Base-by-base conservation (phyloP, 23 tunicate genomes). In the Diplosoma virens region DNA sequence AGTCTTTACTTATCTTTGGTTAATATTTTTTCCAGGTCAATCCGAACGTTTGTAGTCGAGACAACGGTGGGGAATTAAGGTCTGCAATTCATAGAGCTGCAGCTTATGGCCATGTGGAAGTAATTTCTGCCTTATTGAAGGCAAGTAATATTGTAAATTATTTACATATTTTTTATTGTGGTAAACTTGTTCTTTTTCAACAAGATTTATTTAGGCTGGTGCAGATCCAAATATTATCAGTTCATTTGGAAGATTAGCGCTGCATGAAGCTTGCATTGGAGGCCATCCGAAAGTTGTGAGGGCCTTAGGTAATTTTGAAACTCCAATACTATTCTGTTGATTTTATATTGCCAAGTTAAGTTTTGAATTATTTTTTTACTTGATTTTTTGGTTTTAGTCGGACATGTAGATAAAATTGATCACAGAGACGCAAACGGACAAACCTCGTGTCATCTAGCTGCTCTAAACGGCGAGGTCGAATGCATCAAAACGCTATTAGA, bases 221-320 rank as follows among this genome's bases (percentile, higher is more conserved):
- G 87, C 87, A 22, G 76, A 82, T 65, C 47, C 47, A 11, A 82
- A 82, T 32, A 50, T 34, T 11, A 64, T 29, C 37, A 82, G 87
- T 63, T 73, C 87, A 18, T 68, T 81, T 45, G 55, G 63, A 17
- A 41, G 87, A 64, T 7, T 82, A 1, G 59, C 87, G 3, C 50
- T 82, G 22, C 87, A 82, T 64, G 87, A 82, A 82, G 87, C 87
- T 0, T 82, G 87, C 27, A 74, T 82, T 73, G 87, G 87, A 1
- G 87, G 87, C n/a, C 87, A 82, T 32, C 54, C 80, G 4, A 33
- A 82, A 47, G 87, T 53, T 20, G 75, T 82, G 25, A 47, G 75
- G 28, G 67, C 52, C 7, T 37, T 82, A 56, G 66, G 84, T 80
- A 67, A 66, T 21, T n/a, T n/a, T n/a, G n/a, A n/a, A n/a, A n/a